phyloP scores from a whole-genome alignment of 2,113 vertebrate genomes.

The Peromyscus californicus region DNA sequence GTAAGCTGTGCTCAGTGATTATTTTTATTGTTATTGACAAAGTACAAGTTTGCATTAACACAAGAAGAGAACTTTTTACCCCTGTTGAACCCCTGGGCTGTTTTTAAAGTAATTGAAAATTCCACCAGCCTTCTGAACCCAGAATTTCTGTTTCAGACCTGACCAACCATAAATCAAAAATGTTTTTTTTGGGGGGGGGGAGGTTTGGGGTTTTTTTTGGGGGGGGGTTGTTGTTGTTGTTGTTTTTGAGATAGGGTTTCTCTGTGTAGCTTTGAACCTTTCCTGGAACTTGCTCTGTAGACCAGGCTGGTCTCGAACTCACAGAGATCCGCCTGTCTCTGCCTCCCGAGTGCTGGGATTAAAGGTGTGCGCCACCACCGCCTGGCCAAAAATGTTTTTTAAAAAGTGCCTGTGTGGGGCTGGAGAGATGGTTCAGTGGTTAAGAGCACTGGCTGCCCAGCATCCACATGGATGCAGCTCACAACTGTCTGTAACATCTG shows the following conservation, averaged over 20 bases:
- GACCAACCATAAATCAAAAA: not conserved
- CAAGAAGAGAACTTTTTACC: not conserved
- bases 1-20: not conserved
- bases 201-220: too few species aligned
- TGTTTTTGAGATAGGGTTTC: too few species aligned
- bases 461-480: not conserved
- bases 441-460: not conserved
- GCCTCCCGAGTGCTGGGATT: too few species aligned
- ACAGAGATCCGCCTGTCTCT: too few species aligned
- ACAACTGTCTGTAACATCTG: not conserved
- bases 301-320: too few species aligned
- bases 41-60: not conserved
- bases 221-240: too few species aligned
- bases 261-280: too few species aligned
- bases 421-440: too few species aligned
- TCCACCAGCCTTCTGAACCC: not conserved
- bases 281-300: too few species aligned
- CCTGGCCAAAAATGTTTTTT: not conserved
- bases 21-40: not conserved
- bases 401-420: not conserved
- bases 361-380: too few species aligned
- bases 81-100: too few species aligned
- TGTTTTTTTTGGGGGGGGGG: too few species aligned
- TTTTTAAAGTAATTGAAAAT: not conserved
- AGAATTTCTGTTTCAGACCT: not conserved